Percentiles rank a stretch among this genome's conserved stretches.
These are phyloP conservation scores for Daboia siamensis DNA, from an alignment of 2,113 vertebrate species.

Conservation along the genomic window DNA sequence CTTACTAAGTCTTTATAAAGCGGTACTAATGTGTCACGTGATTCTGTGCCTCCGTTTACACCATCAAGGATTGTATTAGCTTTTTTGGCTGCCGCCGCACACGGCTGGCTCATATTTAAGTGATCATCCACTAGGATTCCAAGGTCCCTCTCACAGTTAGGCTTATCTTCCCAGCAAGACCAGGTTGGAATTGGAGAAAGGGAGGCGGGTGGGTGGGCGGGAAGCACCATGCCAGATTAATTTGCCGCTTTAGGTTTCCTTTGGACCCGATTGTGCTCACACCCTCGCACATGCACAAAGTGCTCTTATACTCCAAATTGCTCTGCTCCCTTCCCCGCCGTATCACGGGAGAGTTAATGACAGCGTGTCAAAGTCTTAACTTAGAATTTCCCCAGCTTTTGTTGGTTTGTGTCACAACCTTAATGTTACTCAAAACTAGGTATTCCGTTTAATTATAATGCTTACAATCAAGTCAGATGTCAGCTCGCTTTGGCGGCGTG, in stretches of 20 bases:
- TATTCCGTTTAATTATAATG: constrained; percentile 68
- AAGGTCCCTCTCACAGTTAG: no score
- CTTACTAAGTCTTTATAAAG: no score
- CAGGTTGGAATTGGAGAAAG: background rate
- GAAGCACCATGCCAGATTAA: background rate
- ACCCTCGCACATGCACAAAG: background rate
- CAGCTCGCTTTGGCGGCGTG: constrained; percentile 82
- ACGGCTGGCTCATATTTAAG: no score
- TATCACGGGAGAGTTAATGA: constrained; percentile 15
- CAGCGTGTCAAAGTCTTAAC: constrained; percentile 30
- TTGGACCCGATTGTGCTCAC: no score
- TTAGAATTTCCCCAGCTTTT: constrained; percentile 48
- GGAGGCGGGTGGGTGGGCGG: accelerated
- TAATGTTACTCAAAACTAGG: constrained; percentile 61
- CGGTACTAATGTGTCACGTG: no score
- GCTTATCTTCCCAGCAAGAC: background rate
- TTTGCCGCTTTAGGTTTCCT: background rate
- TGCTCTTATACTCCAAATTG: background rate
- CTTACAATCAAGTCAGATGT: constrained; percentile 80
- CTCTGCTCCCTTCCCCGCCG: background rate
- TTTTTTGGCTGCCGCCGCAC: no score
- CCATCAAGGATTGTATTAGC: no score
- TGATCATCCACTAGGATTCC: no score
- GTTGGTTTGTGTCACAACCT: constrained; percentile 42
- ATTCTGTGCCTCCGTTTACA: no score